A percentile compares a stretch with the other conserved stretches of the same genome.
Conservation (phyloP, 2,888 invertebrate genomes). For the Thereva unica region DNA sequence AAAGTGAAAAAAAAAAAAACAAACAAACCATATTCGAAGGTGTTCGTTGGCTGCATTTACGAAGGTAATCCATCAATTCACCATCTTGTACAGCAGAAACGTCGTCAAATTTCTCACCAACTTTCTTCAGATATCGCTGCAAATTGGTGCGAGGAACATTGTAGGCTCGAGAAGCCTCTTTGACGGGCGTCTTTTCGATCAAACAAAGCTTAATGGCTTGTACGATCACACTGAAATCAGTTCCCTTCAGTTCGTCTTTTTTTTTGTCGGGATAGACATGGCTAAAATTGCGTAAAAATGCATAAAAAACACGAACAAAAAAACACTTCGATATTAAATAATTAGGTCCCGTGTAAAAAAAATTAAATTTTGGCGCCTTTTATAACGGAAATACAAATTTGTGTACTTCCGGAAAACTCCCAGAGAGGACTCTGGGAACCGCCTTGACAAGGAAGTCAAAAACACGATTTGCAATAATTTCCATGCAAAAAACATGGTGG, state of each 20-base stretch:
- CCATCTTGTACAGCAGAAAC: not conserved
- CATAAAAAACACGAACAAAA: not conserved
- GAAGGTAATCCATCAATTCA: not conserved
- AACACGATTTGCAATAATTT: too few species aligned
- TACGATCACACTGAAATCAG: not conserved
- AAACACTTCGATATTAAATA: too few species aligned
- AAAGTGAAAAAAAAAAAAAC: not conserved
- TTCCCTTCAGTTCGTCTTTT: not conserved
- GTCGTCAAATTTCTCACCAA: not conserved
- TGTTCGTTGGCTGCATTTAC: not conserved
- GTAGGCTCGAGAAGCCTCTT: not conserved
- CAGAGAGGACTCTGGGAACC: too few species aligned
- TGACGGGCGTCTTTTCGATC: not conserved
- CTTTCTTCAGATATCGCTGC: not conserved
- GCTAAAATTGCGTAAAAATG: not conserved
- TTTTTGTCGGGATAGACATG: not conserved
- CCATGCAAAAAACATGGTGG: too few species aligned
- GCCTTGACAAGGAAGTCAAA: too few species aligned
- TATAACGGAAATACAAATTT: too few species aligned
- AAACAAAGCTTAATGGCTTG: not conserved
- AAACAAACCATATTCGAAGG: not conserved
- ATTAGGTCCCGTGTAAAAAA: too few species aligned
- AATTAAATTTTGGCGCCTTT: too few species aligned
- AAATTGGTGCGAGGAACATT: not conserved
- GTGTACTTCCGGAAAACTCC: too few species aligned